Evolutionary conservation across 2,113 vertebrate genomes (phyloP).

Genomic region (Leptodactylus fuscus): DNA sequence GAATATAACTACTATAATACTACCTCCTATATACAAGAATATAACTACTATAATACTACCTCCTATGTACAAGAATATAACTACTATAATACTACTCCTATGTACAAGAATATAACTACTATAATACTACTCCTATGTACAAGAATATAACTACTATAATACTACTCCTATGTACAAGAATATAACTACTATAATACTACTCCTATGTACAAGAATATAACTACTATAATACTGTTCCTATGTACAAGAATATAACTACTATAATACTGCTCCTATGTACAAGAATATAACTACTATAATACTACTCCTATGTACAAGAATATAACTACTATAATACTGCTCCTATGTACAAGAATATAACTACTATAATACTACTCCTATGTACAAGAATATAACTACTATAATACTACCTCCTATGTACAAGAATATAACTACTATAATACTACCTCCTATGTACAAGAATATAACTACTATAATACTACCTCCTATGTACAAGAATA

Average conservation of each 20-base stretch:
- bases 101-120: constrained; percentile 1
- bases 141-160: constrained; percentile 11
- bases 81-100: neutral
- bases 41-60: constrained; percentile 8
- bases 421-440: too few relatives aligned
- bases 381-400: neutral
- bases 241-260: neutral
- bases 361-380: neutral
- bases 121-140: neutral
- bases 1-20: constrained; percentile 12
- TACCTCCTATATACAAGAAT: neutral
- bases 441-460: too few relatives aligned
- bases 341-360: neutral
- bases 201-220: constrained; percentile 9
- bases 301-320: neutral
- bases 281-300: constrained; percentile 2
- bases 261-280: neutral
- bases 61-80: neutral
- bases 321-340: constrained; percentile 1
- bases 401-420: neutral
- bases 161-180: neutral
- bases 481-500: too few relatives aligned
- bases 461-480: too few relatives aligned
- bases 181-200: constrained; percentile 5
- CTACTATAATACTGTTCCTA: constrained; percentile 1